Conservation (phyloP, 2,888 invertebrate genomes). For the Odontothrips loti region DNA sequence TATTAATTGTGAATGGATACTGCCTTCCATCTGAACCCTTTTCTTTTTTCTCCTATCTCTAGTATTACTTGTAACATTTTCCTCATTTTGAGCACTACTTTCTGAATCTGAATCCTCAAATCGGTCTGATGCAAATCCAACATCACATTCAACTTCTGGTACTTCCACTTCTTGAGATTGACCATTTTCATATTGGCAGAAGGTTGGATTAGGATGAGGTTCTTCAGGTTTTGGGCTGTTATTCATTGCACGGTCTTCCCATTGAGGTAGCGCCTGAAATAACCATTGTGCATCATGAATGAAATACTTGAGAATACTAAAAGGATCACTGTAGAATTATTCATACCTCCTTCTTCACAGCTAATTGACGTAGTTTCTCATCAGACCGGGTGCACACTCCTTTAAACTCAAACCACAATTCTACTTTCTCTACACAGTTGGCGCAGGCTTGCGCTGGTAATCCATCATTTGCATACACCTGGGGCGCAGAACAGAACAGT, state of each 20-base stretch:
- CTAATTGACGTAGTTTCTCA: constrained; percentile 43
- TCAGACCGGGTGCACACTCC: constrained; percentile 56
- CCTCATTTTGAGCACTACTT: constrained; percentile 5
- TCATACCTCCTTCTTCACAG: constrained; percentile 16
- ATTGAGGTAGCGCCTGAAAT: not conserved
- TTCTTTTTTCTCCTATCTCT: constrained; percentile 12
- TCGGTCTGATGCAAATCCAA: not conserved
- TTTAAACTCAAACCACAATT: constrained; percentile 61
- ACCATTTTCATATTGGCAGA: not conserved
- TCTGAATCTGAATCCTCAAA: constrained; percentile 5
- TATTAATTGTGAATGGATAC: not conserved
- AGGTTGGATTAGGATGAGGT: not conserved
- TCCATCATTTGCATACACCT: constrained; percentile 53
- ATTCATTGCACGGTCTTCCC: not conserved
- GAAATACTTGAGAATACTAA: too few relatives aligned
- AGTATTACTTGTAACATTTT: not conserved
- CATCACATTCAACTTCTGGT: constrained; percentile 12
- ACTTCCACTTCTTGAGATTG: constrained; percentile 6
- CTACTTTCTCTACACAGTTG: constrained; percentile 59
- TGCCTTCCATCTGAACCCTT: not conserved
- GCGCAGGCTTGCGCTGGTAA: constrained; percentile 60
- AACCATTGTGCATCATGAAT: not conserved
- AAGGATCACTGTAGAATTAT: not conserved
- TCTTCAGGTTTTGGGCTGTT: not conserved
- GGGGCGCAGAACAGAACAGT: constrained; percentile 35